phyloP scores from a whole-genome alignment of 1,140 invertebrate species.

The Trigoniulus corallinus region DNA sequence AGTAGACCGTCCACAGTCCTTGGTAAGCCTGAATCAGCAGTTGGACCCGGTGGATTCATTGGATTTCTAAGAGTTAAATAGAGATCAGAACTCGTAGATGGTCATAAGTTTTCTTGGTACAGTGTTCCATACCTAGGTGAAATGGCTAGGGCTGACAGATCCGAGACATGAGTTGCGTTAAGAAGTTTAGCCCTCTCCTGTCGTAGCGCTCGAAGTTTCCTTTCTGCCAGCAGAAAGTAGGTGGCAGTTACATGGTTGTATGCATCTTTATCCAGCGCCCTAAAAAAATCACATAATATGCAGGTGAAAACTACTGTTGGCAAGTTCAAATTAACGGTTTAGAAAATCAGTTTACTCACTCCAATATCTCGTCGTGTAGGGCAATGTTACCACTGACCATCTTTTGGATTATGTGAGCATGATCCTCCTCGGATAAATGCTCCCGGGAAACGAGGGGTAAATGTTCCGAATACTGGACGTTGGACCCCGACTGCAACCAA shows the following conservation, averaged over 20 bases:
- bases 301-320: constrained; percentile 7
- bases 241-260: constrained; percentile 98
- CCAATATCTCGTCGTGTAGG: constrained; percentile 78
- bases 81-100: not conserved
- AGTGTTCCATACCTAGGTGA: constrained; percentile 21
- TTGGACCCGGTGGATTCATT: not conserved
- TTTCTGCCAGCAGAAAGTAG: constrained; percentile 90
- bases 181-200: constrained; percentile 33
- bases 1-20: not conserved
- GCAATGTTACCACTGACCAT: constrained; percentile 93
- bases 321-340: not conserved
- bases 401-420: constrained; percentile 78
- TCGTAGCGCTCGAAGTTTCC: constrained; percentile 57
- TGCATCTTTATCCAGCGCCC: constrained; percentile 82
- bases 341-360: constrained; percentile 36
- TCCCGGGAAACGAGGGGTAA: constrained; percentile 64
- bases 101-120: not conserved
- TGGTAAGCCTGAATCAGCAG: not conserved
- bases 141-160: constrained; percentile 28
- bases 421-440: constrained; percentile 79
- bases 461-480: constrained; percentile 33
- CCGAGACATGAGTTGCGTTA: constrained; percentile 12
- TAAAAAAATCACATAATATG: no score
- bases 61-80: not conserved
- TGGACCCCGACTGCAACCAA: constrained; percentile 41